Evolutionary conservation across 2,797 vertebrate genomes (phyloP).

Genomic region (Varecia variegata): DNA sequence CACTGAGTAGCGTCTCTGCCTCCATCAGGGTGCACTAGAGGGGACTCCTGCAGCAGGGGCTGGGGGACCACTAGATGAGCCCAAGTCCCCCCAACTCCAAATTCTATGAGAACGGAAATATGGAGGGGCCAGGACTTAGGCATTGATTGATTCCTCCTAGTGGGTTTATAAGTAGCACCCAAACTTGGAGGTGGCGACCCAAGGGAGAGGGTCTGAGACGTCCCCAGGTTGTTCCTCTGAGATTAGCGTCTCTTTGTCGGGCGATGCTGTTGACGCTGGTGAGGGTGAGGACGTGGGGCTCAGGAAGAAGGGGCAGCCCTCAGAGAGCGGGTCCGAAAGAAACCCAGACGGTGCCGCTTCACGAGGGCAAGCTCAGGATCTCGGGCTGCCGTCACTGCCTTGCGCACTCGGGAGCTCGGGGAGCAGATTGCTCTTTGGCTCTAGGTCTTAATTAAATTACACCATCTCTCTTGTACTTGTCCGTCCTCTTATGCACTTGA

Average conservation of each 20-base stretch:
- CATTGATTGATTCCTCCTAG: not conserved
- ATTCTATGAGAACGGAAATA: not conserved
- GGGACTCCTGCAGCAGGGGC: too few relatives aligned
- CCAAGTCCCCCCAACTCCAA: not conserved
- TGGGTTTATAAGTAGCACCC: not conserved
- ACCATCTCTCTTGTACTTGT: not conserved
- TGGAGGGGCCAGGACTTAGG: too few relatives aligned
- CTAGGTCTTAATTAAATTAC: not conserved
- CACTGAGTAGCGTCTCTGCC: not conserved
- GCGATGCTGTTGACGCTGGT: too few relatives aligned
- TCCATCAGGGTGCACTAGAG: not conserved
- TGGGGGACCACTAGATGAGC: not conserved
- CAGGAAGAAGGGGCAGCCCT: not conserved
- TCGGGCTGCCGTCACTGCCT: too few relatives aligned
- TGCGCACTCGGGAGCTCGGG: not conserved
- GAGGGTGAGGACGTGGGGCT: not conserved
- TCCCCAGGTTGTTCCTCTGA: not conserved
- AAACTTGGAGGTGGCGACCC: not conserved
- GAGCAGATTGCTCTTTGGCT: not conserved
- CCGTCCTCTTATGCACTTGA: not conserved
- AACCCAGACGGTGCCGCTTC: not conserved
- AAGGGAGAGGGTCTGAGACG: not conserved
- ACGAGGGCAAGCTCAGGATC: not conserved
- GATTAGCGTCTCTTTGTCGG: not conserved
- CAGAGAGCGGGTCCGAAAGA: not conserved